These are phyloP conservation scores for Rhagophthalmus giganteus DNA, from an alignment of 2,888 invertebrate species.

Conservation along the genomic window DNA sequence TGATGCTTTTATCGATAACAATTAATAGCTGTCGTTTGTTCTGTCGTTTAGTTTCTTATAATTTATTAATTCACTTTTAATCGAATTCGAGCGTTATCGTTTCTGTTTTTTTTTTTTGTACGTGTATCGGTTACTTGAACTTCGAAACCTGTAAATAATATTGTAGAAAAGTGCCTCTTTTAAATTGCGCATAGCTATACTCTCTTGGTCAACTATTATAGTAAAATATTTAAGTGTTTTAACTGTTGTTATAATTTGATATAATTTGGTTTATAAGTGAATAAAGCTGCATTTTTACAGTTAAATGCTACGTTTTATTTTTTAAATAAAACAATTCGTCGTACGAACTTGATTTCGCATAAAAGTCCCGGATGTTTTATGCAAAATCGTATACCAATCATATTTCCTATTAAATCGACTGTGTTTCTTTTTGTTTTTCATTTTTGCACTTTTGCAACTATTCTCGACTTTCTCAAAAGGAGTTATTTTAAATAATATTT, in stretches of 20 bases:
- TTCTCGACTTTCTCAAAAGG: too few relatives aligned
- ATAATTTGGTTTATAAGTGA: slow-evolving; percentile 52
- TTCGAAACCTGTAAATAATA: slow-evolving; percentile 46
- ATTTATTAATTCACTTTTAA: background rate
- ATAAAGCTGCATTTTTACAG: slow-evolving; percentile 57
- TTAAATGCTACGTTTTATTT: too few relatives aligned
- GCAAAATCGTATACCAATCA: too few relatives aligned
- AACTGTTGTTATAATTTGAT: slow-evolving; percentile 53
- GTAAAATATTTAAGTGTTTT: slow-evolving; percentile 51
- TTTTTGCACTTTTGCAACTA: too few relatives aligned
- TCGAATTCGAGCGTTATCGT: slow-evolving; percentile 10
- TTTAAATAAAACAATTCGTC: too few relatives aligned
- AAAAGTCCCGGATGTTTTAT: too few relatives aligned
- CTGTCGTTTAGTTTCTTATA: slow-evolving; percentile 2
- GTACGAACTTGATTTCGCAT: too few relatives aligned
- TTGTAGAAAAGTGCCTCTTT: slow-evolving; percentile 55
- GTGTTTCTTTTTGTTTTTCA: too few relatives aligned
- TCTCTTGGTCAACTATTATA: slow-evolving; percentile 54
- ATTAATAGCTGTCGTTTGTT: slow-evolving; percentile 22
- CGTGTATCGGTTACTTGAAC: slow-evolving; percentile 9
- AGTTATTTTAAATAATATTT: too few relatives aligned
- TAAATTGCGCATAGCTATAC: slow-evolving; percentile 54
- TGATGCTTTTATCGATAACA: slow-evolving; percentile 25
- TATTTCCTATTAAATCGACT: too few relatives aligned
- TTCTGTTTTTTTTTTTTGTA: too few relatives aligned